Evolutionary conservation across 1,140 invertebrate species (phyloP).

Genomic region (Nomia melanderi): DNA sequence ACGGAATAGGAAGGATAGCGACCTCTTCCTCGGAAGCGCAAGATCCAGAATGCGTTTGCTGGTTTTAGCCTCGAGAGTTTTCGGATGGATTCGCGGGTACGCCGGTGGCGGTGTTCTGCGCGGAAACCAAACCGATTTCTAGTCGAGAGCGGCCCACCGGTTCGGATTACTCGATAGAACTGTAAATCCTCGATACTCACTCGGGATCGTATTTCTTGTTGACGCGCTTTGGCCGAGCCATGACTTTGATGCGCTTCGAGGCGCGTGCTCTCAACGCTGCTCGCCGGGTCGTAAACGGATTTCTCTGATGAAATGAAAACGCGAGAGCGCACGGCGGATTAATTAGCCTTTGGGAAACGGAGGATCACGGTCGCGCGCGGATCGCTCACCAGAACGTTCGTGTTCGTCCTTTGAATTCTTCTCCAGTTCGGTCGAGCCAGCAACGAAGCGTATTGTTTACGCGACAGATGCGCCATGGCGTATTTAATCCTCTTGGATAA

Average conservation of each 20-base stretch:
- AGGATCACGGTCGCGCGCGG: not conserved
- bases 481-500: conserved; percentile 71
- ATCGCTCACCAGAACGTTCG: conserved; percentile 62
- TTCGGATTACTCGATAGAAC: not conserved
- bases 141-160: not conserved
- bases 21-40: conserved; percentile 66
- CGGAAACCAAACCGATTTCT: conserved; percentile 48
- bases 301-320: conserved; percentile 52
- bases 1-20: not conserved
- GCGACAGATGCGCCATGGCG: conserved; percentile 72
- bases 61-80: conserved; percentile 56
- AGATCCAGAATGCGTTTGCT: conserved; percentile 68
- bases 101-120: conserved; percentile 55
- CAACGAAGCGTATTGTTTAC: conserved; percentile 60
- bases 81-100: conserved; percentile 53
- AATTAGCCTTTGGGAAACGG: not conserved
- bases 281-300: conserved; percentile 58
- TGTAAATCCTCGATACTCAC: conserved; percentile 59
- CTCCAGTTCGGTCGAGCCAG: conserved; percentile 72
- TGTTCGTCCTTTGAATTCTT: conserved; percentile 59
- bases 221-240: conserved; percentile 69
- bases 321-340: not conserved
- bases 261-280: conserved; percentile 62
- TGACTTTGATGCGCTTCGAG: conserved; percentile 69
- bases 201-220: conserved; percentile 67